Conservation (phyloP, 2,113 vertebrate species). For the Dryoscopus gambensis region DNA sequence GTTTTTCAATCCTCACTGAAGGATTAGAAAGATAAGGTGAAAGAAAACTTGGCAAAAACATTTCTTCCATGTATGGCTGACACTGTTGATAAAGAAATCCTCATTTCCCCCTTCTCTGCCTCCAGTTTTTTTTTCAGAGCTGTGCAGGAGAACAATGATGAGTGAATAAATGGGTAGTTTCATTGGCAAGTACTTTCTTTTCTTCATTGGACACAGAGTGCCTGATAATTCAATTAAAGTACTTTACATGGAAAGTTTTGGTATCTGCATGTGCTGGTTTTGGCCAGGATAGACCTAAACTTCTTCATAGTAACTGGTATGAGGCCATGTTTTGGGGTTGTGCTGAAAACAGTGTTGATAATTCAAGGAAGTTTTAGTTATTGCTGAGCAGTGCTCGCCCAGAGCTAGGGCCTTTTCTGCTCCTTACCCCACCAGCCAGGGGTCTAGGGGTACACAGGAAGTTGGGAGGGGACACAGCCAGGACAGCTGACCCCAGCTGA, state of each 20-base stretch:
- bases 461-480: not conserved
- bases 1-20: not conserved
- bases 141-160: not conserved
- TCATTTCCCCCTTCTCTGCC: not conserved
- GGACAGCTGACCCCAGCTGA: not conserved
- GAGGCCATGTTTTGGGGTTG: not conserved
- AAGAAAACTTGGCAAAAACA: not conserved
- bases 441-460: not conserved
- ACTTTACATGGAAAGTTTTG: not conserved
- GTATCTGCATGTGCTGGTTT: not conserved
- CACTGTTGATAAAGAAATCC: not conserved
- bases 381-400: not conserved
- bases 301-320: not conserved
- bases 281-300: not conserved
- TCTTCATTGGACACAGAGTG: not conserved
- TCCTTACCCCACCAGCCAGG: not conserved
- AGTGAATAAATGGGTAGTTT: not conserved
- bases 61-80: not conserved
- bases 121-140: slow-evolving; percentile 12
- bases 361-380: not conserved
- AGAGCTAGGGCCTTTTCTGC: not conserved
- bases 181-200: not conserved
- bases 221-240: not conserved
- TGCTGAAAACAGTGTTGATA: not conserved
- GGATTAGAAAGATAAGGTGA: slow-evolving; percentile 5